These are phyloP conservation scores for Meriones unguiculatus DNA, from an alignment of 2,113 vertebrate genomes.

Conservation along the genomic window DNA sequence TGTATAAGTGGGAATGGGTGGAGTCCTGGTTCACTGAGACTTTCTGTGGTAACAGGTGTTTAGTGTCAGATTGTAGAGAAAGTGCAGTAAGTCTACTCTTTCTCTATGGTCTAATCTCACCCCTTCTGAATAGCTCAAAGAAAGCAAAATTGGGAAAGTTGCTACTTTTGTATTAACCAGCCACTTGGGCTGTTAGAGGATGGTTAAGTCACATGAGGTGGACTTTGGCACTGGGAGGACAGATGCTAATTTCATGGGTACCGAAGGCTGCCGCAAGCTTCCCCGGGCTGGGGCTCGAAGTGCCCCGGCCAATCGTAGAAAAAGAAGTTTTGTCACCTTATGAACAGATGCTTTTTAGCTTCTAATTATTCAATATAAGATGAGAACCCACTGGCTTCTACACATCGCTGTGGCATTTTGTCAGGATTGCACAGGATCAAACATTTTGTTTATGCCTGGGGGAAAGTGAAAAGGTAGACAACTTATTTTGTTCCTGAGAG, in stretches of 20 bases:
- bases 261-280: neutral
- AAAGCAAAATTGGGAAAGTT: neutral
- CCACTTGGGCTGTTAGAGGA: neutral
- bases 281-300: neutral
- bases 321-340: constrained; percentile 64
- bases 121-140: neutral
- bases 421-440: constrained; percentile 33
- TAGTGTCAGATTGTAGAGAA: neutral
- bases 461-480: constrained; percentile 48
- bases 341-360: constrained; percentile 47
- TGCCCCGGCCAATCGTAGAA: neutral
- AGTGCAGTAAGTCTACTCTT: neutral
- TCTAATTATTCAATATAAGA: constrained; percentile 62
- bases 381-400: neutral
- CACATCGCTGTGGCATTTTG: neutral
- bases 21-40: neutral
- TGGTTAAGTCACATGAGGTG: constrained; percentile 12
- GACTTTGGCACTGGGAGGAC: neutral
- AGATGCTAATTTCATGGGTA: constrained; percentile 37
- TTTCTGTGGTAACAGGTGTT: neutral
- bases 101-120: neutral
- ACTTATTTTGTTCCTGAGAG: constrained; percentile 54
- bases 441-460: constrained; percentile 71
- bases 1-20: neutral
- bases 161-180: constrained; percentile 12